A percentile compares a stretch with the other conserved stretches of the same genome.
phyloP scores from a whole-genome alignment of 2,888 invertebrate species.

The Drosophila robusta region DNA sequence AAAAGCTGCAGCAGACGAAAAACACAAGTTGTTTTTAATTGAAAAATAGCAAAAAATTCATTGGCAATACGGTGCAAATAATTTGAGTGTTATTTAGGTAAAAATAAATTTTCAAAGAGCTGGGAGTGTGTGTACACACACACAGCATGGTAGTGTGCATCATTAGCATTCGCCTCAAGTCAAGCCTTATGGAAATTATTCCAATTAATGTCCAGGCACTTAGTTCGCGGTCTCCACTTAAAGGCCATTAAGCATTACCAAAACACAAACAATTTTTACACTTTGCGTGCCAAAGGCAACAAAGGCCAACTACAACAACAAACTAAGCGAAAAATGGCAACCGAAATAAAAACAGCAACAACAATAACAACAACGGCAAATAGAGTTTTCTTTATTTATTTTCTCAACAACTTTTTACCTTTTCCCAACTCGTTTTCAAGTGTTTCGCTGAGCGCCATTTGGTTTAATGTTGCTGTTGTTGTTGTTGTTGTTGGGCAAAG shows the following conservation, averaged over 20 bases:
- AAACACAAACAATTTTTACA: conserved; percentile 71
- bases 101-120: neutral
- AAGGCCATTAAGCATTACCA: conserved; percentile 75
- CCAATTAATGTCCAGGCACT: conserved; percentile 71
- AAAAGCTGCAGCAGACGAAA: conserved; percentile 65
- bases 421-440: conserved; percentile 73
- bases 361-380: conserved; percentile 46
- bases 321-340: conserved; percentile 47
- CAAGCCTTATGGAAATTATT: conserved; percentile 59
- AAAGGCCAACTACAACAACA: conserved; percentile 47
- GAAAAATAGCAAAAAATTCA: conserved; percentile 67
- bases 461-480: conserved; percentile 46
- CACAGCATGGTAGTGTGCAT: too few relatives aligned
- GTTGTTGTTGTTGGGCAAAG: conserved; percentile 40
- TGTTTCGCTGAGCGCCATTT: conserved; percentile 69
- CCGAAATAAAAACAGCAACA: conserved; percentile 30
- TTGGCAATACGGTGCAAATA: neutral
- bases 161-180: neutral
- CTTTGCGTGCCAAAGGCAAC: conserved; percentile 62
- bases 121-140: too few relatives aligned
- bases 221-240: conserved; percentile 40
- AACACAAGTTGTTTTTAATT: conserved; percentile 80
- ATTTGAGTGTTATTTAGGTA: neutral
- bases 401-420: conserved; percentile 74
- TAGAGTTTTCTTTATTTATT: conserved; percentile 71